A percentile compares a stretch with the other conserved stretches of the same genome.
Conservation (phyloP, 2,888 invertebrate species). For the Lissonota sp. region DNA sequence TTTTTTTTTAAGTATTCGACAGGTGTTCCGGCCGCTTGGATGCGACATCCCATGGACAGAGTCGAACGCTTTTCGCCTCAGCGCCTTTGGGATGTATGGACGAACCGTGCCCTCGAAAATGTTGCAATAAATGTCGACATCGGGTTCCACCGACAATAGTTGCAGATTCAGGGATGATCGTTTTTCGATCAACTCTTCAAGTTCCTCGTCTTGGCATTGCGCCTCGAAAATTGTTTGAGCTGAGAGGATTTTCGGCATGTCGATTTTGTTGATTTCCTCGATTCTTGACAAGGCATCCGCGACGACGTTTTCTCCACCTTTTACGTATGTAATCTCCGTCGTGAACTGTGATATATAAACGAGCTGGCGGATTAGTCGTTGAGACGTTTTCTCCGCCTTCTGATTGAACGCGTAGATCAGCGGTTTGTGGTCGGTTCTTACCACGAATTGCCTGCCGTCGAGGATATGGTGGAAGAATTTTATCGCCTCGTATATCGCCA, state of each 20-base stretch:
- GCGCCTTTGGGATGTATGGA: constrained; percentile 64
- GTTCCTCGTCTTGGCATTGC: not conserved
- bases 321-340: not conserved
- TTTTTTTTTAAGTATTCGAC: constrained; percentile 59
- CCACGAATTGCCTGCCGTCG: not conserved
- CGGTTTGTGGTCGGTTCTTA: constrained; percentile 15
- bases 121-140: constrained; percentile 52
- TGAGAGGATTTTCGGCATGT: constrained; percentile 5
- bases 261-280: not conserved
- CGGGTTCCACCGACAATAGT: not conserved
- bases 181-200: not conserved
- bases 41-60: constrained; percentile 61
- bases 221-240: not conserved
- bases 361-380: constrained; percentile 12
- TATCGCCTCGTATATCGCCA: constrained; percentile 6
- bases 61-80: constrained; percentile 60
- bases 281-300: constrained; percentile 13
- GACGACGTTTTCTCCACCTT: constrained; percentile 3
- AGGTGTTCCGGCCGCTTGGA: constrained; percentile 62
- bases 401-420: not conserved
- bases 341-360: constrained; percentile 1
- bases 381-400: constrained; percentile 4
- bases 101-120: constrained; percentile 41
- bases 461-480: constrained; percentile 14
- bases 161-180: not conserved